Evolutionary conservation across 2,888 invertebrate genomes (phyloP).

Genomic region (Chymomyza caudatula): DNA sequence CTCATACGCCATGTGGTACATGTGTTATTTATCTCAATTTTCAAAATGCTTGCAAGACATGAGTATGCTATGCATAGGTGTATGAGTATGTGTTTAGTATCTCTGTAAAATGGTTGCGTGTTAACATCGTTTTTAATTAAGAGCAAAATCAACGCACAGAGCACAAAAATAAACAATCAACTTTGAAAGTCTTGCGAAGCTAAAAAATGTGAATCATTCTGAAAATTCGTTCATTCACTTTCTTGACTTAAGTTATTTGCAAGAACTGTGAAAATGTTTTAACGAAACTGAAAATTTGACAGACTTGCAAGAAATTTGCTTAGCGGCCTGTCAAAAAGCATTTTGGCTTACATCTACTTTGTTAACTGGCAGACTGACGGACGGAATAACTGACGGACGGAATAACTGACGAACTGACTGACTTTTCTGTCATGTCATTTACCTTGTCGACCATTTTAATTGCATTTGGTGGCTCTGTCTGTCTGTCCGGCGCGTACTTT

Average conservation of each 20-base stretch:
- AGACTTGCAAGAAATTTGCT: not conserved
- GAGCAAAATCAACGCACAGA: constrained; percentile 6
- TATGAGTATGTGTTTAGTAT: constrained; percentile 24
- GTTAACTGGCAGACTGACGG: constrained; percentile 17
- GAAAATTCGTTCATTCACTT: not conserved
- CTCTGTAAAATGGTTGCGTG: constrained; percentile 47
- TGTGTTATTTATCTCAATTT: constrained; percentile 58
- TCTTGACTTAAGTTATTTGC: not conserved
- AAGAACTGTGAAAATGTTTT: not conserved
- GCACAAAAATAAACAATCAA: not conserved
- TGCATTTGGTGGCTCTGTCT: constrained; percentile 15
- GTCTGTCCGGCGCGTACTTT: not conserved
- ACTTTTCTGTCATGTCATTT: constrained; percentile 9
- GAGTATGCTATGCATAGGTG: not conserved
- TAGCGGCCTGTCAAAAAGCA: not conserved
- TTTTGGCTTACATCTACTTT: not conserved
- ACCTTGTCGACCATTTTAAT: constrained; percentile 21
- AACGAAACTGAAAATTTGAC: not conserved
- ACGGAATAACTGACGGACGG: constrained; percentile 12
- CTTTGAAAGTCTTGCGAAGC: not conserved
- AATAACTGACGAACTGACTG: constrained; percentile 19
- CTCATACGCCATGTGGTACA: constrained; percentile 18
- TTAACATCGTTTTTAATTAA: constrained; percentile 65
- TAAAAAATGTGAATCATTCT: not conserved
- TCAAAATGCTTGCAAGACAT: constrained; percentile 28